A percentile compares a stretch with the other conserved stretches of the same genome.
Evolutionary conservation across 2,113 vertebrate species (phyloP).

Genomic region (Microcebus murinus): DNA sequence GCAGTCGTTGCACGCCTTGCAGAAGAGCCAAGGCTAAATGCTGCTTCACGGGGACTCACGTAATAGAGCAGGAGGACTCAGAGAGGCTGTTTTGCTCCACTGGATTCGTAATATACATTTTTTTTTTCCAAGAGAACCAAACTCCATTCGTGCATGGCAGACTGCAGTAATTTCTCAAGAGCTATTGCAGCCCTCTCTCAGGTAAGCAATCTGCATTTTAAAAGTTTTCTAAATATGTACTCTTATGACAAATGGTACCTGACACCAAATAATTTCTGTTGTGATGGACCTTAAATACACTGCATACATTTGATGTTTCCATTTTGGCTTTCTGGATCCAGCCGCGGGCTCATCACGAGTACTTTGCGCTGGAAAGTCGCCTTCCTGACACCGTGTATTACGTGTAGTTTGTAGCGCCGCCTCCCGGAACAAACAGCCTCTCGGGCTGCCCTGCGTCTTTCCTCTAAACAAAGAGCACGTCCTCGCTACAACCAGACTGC

Average conservation of each 20-base stretch:
- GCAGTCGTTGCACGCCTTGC: rapidly evolving
- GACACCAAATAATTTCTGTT: constrained; percentile 32
- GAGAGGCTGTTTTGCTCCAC: background rate
- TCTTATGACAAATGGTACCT: background rate
- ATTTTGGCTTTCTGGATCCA: background rate
- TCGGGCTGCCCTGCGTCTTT: background rate
- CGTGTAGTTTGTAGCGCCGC: background rate
- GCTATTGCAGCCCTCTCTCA: background rate
- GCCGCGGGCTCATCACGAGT: background rate
- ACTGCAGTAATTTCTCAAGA: background rate
- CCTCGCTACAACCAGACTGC: background rate
- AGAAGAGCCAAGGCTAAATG: background rate
- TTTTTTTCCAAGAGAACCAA: background rate
- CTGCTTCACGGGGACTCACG: background rate
- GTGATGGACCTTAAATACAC: constrained; percentile 44
- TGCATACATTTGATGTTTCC: constrained; percentile 30
- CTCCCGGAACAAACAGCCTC: background rate
- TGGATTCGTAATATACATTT: background rate
- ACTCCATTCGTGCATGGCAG: background rate
- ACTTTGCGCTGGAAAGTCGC: background rate
- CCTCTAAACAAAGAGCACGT: background rate
- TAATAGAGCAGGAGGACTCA: background rate
- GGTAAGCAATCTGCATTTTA: background rate
- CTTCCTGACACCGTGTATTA: background rate
- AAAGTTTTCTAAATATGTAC: background rate